Conservation (phyloP, 1,140 invertebrate genomes). For the Cyclargus thomasi region DNA sequence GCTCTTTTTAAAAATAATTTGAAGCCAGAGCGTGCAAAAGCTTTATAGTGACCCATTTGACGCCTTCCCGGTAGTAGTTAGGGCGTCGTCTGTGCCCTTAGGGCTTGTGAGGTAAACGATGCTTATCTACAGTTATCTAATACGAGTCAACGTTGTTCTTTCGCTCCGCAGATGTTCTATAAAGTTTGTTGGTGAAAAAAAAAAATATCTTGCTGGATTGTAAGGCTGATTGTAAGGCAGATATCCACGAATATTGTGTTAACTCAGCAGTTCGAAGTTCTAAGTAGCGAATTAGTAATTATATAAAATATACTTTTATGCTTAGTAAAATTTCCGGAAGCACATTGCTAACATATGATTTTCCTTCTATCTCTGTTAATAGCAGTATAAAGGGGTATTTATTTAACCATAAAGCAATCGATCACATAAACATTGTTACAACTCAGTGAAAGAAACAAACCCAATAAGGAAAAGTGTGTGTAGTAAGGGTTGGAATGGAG, state of each 20-base stretch:
- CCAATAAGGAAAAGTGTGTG: slow-evolving; percentile 10
- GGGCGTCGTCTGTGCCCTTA: neutral
- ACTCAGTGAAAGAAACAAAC: slow-evolving; percentile 2
- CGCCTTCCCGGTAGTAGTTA: neutral
- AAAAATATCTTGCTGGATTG: too few relatives aligned
- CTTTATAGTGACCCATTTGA: neutral
- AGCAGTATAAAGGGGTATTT: neutral
- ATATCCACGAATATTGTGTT: too few relatives aligned
- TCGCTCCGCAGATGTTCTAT: neutral
- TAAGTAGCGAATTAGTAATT: too few relatives aligned
- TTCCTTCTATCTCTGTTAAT: neutral
- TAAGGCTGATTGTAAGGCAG: too few relatives aligned
- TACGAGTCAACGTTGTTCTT: neutral
- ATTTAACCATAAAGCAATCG: slow-evolving; percentile 12
- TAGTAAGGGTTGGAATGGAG: slow-evolving; percentile 13
- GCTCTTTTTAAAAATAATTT: neutral
- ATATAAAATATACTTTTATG: too few relatives aligned
- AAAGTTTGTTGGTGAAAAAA: neutral
- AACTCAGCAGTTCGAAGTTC: too few relatives aligned
- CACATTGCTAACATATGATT: too few relatives aligned
- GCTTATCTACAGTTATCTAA: neutral
- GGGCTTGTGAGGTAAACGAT: neutral
- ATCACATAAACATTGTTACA: slow-evolving; percentile 5
- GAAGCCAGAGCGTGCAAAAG: neutral
- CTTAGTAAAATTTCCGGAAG: too few relatives aligned